phyloP scores from a whole-genome alignment of 2,113 vertebrate species.

The Microtus pennsylvanicus region DNA sequence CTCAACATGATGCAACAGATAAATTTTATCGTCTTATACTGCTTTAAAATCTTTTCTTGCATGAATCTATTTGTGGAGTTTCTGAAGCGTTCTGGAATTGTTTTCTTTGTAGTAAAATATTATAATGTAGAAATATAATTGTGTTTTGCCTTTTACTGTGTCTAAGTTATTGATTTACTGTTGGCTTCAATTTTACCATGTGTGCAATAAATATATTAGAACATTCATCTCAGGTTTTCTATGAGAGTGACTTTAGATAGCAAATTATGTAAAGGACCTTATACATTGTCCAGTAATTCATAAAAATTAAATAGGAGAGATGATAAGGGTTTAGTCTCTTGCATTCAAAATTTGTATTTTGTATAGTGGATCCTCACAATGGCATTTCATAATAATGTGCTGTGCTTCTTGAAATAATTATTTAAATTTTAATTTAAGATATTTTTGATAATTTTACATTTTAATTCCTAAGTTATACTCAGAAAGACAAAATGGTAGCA shows the following conservation, averaged over 20 bases:
- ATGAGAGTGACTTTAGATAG: slow-evolving; percentile 7
- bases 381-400: slow-evolving; percentile 40
- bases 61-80: neutral
- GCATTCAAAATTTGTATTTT: neutral
- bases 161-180: neutral
- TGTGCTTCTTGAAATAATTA: slow-evolving; percentile 20
- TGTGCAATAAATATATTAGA: slow-evolving; percentile 24
- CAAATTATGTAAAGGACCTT: neutral
- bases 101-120: slow-evolving; percentile 15
- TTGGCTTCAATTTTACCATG: neutral
- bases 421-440: neutral
- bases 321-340: neutral
- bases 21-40: neutral
- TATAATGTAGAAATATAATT: slow-evolving; percentile 5
- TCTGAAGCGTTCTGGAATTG: neutral
- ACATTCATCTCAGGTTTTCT: neutral
- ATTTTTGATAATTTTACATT: neutral
- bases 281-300: neutral
- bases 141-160: slow-evolving; percentile 13
- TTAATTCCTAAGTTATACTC: neutral
- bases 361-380: neutral
- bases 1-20: neutral
- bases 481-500: neutral
- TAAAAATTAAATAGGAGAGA: neutral
- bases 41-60: neutral